These are phyloP conservation scores for Rhodophaea formosa DNA, from an alignment of 2,888 invertebrate genomes.

Conservation along the genomic window DNA sequence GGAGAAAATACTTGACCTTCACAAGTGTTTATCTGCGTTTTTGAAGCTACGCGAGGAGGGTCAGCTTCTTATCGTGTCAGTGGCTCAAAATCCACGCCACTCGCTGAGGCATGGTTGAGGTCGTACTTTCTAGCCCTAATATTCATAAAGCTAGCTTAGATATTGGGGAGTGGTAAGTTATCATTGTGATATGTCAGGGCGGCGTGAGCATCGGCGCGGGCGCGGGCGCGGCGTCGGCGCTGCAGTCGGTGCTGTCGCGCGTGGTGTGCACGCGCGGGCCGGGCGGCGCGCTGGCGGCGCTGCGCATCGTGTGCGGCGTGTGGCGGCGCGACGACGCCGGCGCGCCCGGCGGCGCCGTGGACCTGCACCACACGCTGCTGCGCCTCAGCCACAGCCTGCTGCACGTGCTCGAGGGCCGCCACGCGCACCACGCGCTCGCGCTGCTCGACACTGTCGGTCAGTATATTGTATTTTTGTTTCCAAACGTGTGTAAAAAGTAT, in stretches of 20 bases:
- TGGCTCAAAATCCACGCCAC: no score
- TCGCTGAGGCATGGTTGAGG: no score
- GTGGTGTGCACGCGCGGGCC: slow-evolving; percentile 61
- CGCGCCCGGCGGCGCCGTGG: slow-evolving; percentile 68
- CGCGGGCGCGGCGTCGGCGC: slow-evolving; percentile 60
- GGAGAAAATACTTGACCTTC: no score
- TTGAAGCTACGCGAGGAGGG: no score
- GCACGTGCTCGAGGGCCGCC: slow-evolving; percentile 85
- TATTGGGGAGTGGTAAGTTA: no score
- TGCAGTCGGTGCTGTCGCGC: slow-evolving; percentile 61
- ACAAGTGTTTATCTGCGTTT: no score
- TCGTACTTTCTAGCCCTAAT: no score
- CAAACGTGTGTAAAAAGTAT: no score
- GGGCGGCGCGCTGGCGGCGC: slow-evolving; percentile 49
- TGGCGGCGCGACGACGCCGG: slow-evolving; percentile 84
- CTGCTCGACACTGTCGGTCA: slow-evolving; percentile 85
- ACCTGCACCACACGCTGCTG: slow-evolving; percentile 66
- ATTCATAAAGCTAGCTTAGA: no score
- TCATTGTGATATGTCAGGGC: slow-evolving; percentile 43
- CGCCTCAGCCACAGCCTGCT: slow-evolving; percentile 86
- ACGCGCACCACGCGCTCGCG: slow-evolving; percentile 81
- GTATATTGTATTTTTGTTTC: slow-evolving; percentile 24
- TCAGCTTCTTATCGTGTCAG: no score
- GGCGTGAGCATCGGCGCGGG: slow-evolving; percentile 64
- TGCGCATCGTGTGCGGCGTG: slow-evolving; percentile 81